Evolutionary conservation across 1,140 invertebrate species (phyloP).

Genomic region (Maniola jurtina): DNA sequence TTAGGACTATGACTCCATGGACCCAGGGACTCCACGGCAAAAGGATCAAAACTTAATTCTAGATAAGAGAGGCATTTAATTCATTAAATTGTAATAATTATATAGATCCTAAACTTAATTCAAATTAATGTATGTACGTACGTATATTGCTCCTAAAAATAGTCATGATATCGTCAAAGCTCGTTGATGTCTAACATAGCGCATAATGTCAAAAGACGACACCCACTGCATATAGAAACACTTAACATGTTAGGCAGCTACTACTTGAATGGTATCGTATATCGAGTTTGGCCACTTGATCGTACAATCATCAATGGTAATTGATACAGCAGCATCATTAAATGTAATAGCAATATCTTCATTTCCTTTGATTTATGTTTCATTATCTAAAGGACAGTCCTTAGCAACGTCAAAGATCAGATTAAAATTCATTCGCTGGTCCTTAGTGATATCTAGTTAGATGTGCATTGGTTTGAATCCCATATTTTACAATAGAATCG

Average conservation of each 20-base stretch:
- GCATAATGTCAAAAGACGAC: slow-evolving; percentile 22
- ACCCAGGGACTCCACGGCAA: too few species aligned
- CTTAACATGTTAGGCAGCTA: background rate
- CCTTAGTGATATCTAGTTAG: background rate
- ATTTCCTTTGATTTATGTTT: slow-evolving; percentile 1
- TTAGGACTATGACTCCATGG: too few species aligned
- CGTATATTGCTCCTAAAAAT: background rate
- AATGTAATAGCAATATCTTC: background rate
- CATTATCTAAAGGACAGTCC: background rate
- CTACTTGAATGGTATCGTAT: background rate
- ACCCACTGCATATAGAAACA: slow-evolving; percentile 15
- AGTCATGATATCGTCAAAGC: background rate
- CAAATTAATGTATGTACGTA: too few species aligned
- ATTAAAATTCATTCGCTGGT: background rate
- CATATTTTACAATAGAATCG: background rate
- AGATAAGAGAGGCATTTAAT: too few species aligned
- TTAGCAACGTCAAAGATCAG: background rate
- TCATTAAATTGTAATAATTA: too few species aligned
- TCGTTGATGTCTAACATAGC: slow-evolving; percentile 37
- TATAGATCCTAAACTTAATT: too few species aligned
- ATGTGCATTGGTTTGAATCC: background rate
- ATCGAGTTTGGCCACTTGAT: background rate
- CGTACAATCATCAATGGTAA: background rate
- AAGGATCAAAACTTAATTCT: too few species aligned
- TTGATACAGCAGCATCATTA: slow-evolving; percentile 1